Conservation (phyloP, 2,113 vertebrate genomes). For the Tamias sibiricus region DNA sequence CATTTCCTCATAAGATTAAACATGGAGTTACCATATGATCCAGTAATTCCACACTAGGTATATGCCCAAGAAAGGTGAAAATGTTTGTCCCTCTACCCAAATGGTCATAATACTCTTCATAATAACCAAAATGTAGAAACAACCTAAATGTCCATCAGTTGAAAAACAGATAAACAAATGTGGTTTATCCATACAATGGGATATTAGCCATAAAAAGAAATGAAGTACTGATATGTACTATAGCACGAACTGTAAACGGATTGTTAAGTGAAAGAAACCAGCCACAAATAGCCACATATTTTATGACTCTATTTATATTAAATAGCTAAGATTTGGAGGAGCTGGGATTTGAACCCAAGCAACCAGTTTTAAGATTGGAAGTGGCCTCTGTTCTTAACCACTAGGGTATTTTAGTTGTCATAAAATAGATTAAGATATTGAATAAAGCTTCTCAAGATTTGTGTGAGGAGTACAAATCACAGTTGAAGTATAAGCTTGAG, state of each 20-base stretch:
- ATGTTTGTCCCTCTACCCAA: not conserved
- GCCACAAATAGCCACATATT: not conserved
- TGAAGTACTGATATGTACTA: not conserved
- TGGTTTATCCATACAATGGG: not conserved
- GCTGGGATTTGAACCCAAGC: not conserved
- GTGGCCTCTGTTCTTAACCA: not conserved
- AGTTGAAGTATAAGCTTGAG: slow-evolving; percentile 12
- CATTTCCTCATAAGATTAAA: slow-evolving; percentile 43
- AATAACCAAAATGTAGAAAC: not conserved
- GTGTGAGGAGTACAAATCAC: not conserved
- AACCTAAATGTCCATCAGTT: not conserved
- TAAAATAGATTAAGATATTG: slow-evolving; percentile 1
- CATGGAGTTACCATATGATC: not conserved
- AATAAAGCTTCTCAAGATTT: slow-evolving; percentile 8
- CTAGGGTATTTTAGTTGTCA: not conserved
- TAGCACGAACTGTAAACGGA: not conserved
- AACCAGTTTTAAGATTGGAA: slow-evolving; percentile 19
- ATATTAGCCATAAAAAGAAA: slow-evolving; percentile 2
- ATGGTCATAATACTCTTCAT: not conserved
- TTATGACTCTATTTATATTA: not conserved
- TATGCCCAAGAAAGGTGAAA: not conserved
- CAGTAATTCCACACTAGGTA: not conserved
- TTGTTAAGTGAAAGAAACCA: not conserved
- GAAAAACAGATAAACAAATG: not conserved
- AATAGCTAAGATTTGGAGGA: not conserved